Conservation (phyloP, 1,140 invertebrate genomes). For the Drosophila prosaltans region DNA sequence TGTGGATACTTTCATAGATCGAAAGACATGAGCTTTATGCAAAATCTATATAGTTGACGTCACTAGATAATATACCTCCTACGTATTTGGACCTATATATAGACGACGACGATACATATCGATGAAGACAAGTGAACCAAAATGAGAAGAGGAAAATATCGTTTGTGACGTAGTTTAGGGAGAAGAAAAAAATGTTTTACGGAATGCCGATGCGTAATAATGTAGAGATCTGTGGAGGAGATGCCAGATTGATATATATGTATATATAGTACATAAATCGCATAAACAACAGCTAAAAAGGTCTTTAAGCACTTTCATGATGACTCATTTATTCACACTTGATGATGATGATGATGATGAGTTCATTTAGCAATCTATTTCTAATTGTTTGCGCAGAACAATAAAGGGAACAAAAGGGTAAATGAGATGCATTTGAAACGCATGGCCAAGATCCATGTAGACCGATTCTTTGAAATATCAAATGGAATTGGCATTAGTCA, state of each 20-base stretch:
- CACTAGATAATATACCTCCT: conserved; percentile 2
- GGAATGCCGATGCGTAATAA: conserved; percentile 11
- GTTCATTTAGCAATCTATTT: background rate
- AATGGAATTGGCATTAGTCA: too few species aligned
- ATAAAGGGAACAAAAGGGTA: background rate
- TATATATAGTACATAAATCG: conserved; percentile 8
- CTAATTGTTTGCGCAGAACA: background rate
- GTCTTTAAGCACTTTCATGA: conserved; percentile 2
- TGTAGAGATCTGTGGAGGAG: conserved; percentile 2
- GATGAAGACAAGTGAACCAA: conserved; percentile 3
- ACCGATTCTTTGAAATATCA: too few species aligned
- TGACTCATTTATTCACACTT: conserved; percentile 7
- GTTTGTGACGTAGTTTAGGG: conserved; percentile 7
- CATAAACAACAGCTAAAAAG: conserved; percentile 12
- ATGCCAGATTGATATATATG: background rate
- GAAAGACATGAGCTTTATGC: background rate
- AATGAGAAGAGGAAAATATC: background rate
- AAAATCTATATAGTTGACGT: conserved; percentile 11
- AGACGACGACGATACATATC: background rate
- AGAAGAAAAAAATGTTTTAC: background rate
- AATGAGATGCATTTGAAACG: background rate
- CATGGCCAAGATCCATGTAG: too few species aligned
- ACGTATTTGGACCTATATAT: background rate
- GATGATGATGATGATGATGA: conserved; percentile 1
- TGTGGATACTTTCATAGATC: background rate